Base-by-base conservation (phyloP, 92 coral and sea anemone genomes). In the Zoanthus gigantus region DNA sequence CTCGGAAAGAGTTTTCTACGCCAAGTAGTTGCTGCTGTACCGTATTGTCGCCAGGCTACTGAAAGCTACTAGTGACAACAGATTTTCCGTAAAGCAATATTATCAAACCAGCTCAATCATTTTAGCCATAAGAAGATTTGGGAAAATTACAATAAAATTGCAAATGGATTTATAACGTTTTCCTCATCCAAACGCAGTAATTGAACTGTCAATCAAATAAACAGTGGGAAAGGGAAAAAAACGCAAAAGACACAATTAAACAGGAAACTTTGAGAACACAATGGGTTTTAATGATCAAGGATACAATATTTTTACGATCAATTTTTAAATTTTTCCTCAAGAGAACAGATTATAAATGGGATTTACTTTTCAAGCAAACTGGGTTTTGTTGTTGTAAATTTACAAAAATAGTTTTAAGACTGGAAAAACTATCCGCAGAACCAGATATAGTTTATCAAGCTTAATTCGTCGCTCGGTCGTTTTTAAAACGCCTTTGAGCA, bases 141-240 rank as follows among this genome's bases (percentile, higher is more conserved):
- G 45, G 44, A 44, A 58, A 42, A 79, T 32, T 73, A 63, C 67
- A 63, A 79, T n/a, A 63, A 63, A 72, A 12, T 61, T 79, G 84
- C 42, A 44, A 79, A 79, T 79, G 74, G 50, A 17, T 37, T 58
- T 79, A 79, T 61, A 56, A 37, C 54, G 57, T 63, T 18, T n/a
- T 44, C 60, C 9, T 50, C 73, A 79, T 52, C 48, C 69, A 63
- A 29, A 48, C 47, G 32, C 58, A 6, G 37, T 6, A 42, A 79
- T 63, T 48, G 45, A 37, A 66, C 84, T 79, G 84, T 42, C 84
- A 79, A 79, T 79, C 84, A 79, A 79, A 79, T 63, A 79, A 63
- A 44, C 57, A 79, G 18, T 14, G 14, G 46, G 52, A 37, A 61
- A 73, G 46, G 52, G 44, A 61, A 73, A 79, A 32, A 79, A 37